These are phyloP conservation scores for Erebia epiphron DNA, from an alignment of 2,888 invertebrate species.

Conservation along the genomic window DNA sequence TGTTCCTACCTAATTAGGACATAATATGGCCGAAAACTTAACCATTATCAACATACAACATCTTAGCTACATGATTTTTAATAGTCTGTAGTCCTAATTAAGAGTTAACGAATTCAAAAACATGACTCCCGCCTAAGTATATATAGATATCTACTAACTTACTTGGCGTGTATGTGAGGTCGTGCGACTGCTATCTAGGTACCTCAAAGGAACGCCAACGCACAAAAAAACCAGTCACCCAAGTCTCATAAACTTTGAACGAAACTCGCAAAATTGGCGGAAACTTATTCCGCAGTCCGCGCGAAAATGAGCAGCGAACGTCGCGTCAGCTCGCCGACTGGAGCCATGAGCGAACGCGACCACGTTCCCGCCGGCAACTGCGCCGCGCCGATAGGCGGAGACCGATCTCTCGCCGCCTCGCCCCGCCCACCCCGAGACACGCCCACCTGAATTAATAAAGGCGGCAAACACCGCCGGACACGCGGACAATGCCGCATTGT, in stretches of 20 bases:
- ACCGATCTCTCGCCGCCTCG: conserved; percentile 57
- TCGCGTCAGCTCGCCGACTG: conserved; percentile 76
- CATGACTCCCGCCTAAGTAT: neutral
- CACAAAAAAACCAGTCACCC: conserved; percentile 22
- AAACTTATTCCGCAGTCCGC: conserved; percentile 53
- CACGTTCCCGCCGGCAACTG: conserved; percentile 45
- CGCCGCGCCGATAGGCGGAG: conserved; percentile 59
- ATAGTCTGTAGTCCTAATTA: no score
- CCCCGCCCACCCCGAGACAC: conserved; percentile 67
- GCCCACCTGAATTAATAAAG: conserved; percentile 81
- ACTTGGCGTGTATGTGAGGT: conserved; percentile 71
- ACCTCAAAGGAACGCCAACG: conserved; percentile 27
- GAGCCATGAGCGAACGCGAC: conserved; percentile 44
- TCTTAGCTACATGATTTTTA: no score
- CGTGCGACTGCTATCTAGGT: conserved; percentile 50
- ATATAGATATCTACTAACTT: conserved; percentile 49
- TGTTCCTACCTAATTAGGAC: no score
- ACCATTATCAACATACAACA: no score
- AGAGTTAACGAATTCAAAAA: neutral
- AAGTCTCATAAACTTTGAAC: conserved; percentile 33
- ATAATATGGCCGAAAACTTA: no score
- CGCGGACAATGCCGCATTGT: conserved; percentile 81
- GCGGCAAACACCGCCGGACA: conserved; percentile 80
- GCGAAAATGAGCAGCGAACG: conserved; percentile 65
- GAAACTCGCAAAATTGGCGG: conserved; percentile 44